phyloP scores from a whole-genome alignment of 2,888 invertebrate genomes.

The Rhagophthalmus giganteus region DNA sequence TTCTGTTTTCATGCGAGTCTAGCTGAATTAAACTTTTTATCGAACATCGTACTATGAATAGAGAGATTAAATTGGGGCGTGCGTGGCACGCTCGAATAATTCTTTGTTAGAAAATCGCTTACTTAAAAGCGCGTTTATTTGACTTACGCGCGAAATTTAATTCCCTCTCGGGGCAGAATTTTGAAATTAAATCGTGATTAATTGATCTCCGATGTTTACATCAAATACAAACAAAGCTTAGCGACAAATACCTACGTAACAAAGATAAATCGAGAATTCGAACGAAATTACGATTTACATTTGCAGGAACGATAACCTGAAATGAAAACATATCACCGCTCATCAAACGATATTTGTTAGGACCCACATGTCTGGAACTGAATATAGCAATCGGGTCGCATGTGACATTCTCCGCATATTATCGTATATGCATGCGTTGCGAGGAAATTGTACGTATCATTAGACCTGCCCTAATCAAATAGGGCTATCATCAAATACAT shows the following conservation, averaged over 20 bases:
- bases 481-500: slow-evolving; percentile 54
- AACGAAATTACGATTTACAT: slow-evolving; percentile 43
- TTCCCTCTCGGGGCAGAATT: neutral
- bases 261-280: slow-evolving; percentile 32
- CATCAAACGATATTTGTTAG: slow-evolving; percentile 54
- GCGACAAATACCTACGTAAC: slow-evolving; percentile 12
- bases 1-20: slow-evolving; percentile 38
- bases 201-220: slow-evolving; percentile 13
- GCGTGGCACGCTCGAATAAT: slow-evolving; percentile 1
- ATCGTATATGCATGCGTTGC: slow-evolving; percentile 49
- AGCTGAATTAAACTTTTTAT: slow-evolving; percentile 41
- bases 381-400: slow-evolving; percentile 53
- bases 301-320: slow-evolving; percentile 50
- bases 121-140: slow-evolving; percentile 2
- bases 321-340: slow-evolving; percentile 53
- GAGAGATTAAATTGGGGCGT: slow-evolving; percentile 40
- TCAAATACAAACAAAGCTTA: slow-evolving; percentile 8
- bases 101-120: slow-evolving; percentile 11
- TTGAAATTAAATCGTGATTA: slow-evolving; percentile 11
- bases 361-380: slow-evolving; percentile 49
- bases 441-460: slow-evolving; percentile 56
- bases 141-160: neutral
- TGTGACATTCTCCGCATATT: slow-evolving; percentile 49
- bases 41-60: slow-evolving; percentile 42
- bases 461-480: slow-evolving; percentile 54